These are phyloP conservation scores for Anarrhichthys ocellatus DNA, from an alignment of 2,113 vertebrate species.

Conservation along the genomic window DNA sequence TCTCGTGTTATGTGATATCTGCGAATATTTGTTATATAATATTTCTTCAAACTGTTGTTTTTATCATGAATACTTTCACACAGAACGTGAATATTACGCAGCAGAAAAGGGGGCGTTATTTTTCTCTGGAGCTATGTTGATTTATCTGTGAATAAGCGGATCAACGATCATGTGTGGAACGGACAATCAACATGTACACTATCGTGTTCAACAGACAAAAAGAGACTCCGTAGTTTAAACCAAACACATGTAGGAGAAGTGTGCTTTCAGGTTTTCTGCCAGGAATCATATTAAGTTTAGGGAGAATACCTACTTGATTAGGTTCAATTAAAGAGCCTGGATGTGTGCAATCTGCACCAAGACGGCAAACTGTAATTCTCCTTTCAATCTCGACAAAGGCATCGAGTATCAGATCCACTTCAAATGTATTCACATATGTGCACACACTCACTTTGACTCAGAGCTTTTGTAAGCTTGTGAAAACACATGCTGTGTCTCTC, in stretches of 20 bases:
- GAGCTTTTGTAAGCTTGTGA: conserved; percentile 11
- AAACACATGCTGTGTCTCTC: conserved; percentile 19
- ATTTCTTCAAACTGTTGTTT: background rate
- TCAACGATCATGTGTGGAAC: background rate
- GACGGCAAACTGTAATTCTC: background rate
- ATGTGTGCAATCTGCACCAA: background rate
- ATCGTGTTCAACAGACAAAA: background rate
- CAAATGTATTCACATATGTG: background rate
- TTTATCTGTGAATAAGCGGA: background rate
- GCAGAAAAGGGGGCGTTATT: background rate
- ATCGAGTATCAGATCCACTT: background rate
- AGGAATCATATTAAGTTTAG: background rate
- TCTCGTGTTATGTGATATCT: background rate
- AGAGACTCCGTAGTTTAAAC: background rate
- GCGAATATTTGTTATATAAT: background rate
- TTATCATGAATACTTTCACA: background rate
- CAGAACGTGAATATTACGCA: background rate
- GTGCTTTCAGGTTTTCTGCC: background rate
- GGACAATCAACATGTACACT: background rate
- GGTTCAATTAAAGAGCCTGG: background rate
- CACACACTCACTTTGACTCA: background rate
- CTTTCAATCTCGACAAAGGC: background rate
- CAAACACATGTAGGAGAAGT: background rate
- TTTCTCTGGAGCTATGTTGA: background rate
- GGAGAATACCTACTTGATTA: background rate